Base-by-base conservation (phyloP, 2,888 invertebrate species). In the Acleris cristana region DNA sequence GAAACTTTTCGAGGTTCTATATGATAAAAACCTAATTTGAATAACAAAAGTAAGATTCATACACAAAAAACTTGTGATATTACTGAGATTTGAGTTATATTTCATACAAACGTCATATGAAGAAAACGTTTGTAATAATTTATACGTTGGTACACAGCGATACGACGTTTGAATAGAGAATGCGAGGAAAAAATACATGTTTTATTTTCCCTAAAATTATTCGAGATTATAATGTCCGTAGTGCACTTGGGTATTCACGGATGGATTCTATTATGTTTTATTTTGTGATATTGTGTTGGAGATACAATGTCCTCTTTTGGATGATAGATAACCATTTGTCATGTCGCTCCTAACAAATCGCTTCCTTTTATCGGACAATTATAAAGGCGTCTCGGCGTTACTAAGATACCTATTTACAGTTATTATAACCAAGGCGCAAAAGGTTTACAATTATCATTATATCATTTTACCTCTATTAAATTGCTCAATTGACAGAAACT, bases 121-220 rank as follows among this genome's bases (percentile, higher is more conserved):
- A 73, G 69, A 72, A 69, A 70, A 69, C 68, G 66, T 71, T 69
- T 44, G 70, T 64, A 70, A 74, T 74, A 72, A 74, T 72, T 73
- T 69, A 71, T 64, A 63, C 65, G 65, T 49, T 56, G 23, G 60
- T 56, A 57, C 51, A 55, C 26, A 44, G 65, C 44, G 57, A 66
- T 56, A 66, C 70, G 69, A 45, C 62, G 58, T 65, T 62, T 61
- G 70, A 69, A 71, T 70, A 70, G 55, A 60, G 60, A 70, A 70
- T 64, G 69, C 55, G 57, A 16, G 53, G 30, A 34, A 58, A 12
- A 52, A 66, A 64, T 54, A 49, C 45, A 45, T 52, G 45, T 51
- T 69, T 57, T 69, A 61, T 56, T 64, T 57, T 48, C 48, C 19
- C 44, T 52, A 48, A 53, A 56, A 55, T 53, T 52, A 19, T 52